Conservation (phyloP, 2,797 vertebrate genomes). For the Cynopterus sphinx region DNA sequence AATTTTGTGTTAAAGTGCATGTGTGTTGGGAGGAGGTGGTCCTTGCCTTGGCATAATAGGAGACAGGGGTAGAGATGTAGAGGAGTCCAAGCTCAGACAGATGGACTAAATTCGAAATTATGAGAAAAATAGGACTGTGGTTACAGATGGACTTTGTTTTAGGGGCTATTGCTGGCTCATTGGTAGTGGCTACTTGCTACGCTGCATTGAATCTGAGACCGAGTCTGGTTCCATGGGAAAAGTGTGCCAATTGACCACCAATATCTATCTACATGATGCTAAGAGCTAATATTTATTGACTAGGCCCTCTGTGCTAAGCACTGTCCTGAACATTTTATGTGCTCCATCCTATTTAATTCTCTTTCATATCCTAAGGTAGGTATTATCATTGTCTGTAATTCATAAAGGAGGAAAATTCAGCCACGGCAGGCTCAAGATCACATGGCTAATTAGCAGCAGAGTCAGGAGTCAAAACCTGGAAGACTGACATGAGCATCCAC, state of each 20-base stretch:
- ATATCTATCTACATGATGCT: not conserved
- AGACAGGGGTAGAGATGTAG: not conserved
- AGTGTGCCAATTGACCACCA: not conserved
- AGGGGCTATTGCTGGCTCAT: not conserved
- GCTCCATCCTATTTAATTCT: not conserved
- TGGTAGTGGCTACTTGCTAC: not conserved
- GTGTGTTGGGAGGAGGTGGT: not conserved
- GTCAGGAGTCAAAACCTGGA: not conserved
- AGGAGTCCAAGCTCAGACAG: not conserved
- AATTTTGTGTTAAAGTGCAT: not conserved
- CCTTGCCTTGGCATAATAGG: not conserved
- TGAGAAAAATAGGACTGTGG: not conserved
- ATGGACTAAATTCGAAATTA: not conserved
- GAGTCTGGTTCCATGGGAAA: not conserved
- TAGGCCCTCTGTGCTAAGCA: not conserved
- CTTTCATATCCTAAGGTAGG: not conserved
- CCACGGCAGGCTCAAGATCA: not conserved
- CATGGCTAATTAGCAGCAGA: not conserved
- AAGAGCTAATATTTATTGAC: not conserved
- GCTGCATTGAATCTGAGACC: not conserved
- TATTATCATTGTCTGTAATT: not conserved
- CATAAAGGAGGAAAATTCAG: not conserved
- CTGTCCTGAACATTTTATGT: not conserved
- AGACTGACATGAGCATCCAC: not conserved
- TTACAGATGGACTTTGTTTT: not conserved